Percentiles rank a stretch among this genome's conserved stretches.
Conservation (phyloP, 2,113 vertebrate species). For the Tragulus kanchil region DNA sequence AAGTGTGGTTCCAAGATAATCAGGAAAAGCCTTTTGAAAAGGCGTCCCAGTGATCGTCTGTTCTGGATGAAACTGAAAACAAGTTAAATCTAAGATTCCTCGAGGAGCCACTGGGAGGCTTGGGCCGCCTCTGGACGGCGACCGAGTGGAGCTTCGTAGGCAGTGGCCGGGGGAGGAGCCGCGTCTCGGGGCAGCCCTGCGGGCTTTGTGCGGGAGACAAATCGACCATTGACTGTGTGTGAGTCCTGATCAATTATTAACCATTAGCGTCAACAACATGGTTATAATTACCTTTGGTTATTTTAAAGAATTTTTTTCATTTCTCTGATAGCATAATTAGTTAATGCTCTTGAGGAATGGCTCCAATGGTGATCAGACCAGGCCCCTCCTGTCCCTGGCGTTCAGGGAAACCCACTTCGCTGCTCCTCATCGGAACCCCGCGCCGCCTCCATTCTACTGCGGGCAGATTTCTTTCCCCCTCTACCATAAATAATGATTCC, state of each 20-base stretch:
- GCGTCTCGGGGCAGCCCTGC: background rate
- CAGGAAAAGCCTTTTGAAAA: background rate
- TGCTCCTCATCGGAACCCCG: background rate
- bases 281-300: slow-evolving; percentile 90
- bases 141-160: background rate
- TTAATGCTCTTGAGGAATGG: slow-evolving; percentile 85
- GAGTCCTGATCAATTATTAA: slow-evolving; percentile 92
- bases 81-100: background rate
- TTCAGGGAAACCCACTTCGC: background rate
- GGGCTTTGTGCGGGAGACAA: slow-evolving; percentile 84
- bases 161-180: background rate
- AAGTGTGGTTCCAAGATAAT: background rate
- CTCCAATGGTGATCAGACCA: slow-evolving; percentile 79
- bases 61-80: background rate
- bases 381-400: slow-evolving; percentile 44
- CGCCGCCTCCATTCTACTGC: background rate
- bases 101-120: background rate
- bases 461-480: slow-evolving; percentile 16
- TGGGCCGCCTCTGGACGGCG: background rate
- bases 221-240: slow-evolving; percentile 89
- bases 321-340: slow-evolving; percentile 88
- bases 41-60: background rate
- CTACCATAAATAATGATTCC: slow-evolving; percentile 86
- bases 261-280: slow-evolving; percentile 89
- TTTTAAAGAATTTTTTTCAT: slow-evolving; percentile 88